phyloP scores from a whole-genome alignment of 2,888 invertebrate species.

The Chelonus formosanus region DNA sequence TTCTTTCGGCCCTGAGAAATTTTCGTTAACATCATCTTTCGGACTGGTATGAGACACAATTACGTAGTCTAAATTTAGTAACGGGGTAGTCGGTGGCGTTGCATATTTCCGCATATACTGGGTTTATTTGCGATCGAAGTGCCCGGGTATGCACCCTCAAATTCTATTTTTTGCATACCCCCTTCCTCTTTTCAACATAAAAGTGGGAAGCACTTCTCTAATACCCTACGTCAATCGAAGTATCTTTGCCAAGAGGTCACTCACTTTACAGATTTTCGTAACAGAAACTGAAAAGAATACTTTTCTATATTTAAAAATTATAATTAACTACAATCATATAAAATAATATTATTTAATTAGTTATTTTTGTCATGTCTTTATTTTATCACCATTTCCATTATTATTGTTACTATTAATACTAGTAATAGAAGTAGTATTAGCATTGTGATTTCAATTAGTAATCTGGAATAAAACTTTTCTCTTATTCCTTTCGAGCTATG shows the following conservation, averaged over 20 bases:
- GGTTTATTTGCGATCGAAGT: slow-evolving; percentile 56
- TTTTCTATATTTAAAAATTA: too few relatives aligned
- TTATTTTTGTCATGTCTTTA: too few relatives aligned
- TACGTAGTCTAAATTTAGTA: slow-evolving; percentile 57
- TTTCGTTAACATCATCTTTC: slow-evolving; percentile 44
- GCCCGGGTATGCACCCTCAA: slow-evolving; percentile 40
- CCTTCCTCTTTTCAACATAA: slow-evolving; percentile 8
- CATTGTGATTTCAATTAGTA: too few relatives aligned
- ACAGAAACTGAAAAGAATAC: too few relatives aligned
- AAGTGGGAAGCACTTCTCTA: neutral
- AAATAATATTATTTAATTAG: too few relatives aligned
- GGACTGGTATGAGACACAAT: slow-evolving; percentile 60
- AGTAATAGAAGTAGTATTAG: too few relatives aligned
- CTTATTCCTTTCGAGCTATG: too few relatives aligned
- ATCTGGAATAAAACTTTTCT: too few relatives aligned
- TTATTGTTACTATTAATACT: too few relatives aligned
- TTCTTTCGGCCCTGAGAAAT: too few relatives aligned
- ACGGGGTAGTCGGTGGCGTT: slow-evolving; percentile 55
- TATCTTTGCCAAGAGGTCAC: slow-evolving; percentile 44
- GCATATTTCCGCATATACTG: slow-evolving; percentile 62
- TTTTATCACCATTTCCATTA: too few relatives aligned
- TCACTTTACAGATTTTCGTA: slow-evolving; percentile 39
- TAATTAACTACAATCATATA: too few relatives aligned
- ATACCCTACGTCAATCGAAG: slow-evolving; percentile 5
- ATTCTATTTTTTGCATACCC: slow-evolving; percentile 22